phyloP scores from a whole-genome alignment of 2,888 invertebrate species.

The Sphaeridia pumilis region DNA sequence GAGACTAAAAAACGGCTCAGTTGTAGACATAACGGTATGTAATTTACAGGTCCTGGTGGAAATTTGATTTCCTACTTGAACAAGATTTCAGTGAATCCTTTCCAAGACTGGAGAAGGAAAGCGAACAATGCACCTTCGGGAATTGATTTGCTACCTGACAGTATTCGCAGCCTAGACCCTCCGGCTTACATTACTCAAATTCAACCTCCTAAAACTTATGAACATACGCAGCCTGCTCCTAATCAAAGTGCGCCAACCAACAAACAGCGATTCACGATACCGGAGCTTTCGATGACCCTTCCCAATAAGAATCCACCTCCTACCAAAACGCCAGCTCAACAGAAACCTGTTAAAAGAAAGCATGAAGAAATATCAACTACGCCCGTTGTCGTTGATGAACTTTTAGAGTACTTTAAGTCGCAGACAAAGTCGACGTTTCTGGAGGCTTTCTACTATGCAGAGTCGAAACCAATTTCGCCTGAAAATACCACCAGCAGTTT shows the following conservation, averaged over 20 bases:
- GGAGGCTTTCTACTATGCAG: conserved; percentile 32
- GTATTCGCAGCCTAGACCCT: conserved; percentile 36
- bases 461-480: conserved; percentile 8
- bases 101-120: conserved; percentile 50
- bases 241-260: no score
- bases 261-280: conserved; percentile 46
- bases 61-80: conserved; percentile 42
- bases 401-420: conserved; percentile 5
- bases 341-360: conserved; percentile 11
- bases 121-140: conserved; percentile 14
- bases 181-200: no score
- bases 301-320: no score
- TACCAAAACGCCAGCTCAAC: no score
- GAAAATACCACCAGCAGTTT: conserved; percentile 6
- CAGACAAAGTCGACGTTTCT: conserved; percentile 18
- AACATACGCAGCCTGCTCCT: no score
- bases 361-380: neutral
- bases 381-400: neutral
- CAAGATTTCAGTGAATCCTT: conserved; percentile 52
- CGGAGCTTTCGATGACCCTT: no score
- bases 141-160: conserved; percentile 35
- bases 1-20: conserved; percentile 3
- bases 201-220: no score
- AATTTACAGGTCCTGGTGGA: conserved; percentile 36
- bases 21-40: neutral